Evolutionary conservation across 2,113 vertebrate species (phyloP).

Genomic region (Pavo muticus): DNA sequence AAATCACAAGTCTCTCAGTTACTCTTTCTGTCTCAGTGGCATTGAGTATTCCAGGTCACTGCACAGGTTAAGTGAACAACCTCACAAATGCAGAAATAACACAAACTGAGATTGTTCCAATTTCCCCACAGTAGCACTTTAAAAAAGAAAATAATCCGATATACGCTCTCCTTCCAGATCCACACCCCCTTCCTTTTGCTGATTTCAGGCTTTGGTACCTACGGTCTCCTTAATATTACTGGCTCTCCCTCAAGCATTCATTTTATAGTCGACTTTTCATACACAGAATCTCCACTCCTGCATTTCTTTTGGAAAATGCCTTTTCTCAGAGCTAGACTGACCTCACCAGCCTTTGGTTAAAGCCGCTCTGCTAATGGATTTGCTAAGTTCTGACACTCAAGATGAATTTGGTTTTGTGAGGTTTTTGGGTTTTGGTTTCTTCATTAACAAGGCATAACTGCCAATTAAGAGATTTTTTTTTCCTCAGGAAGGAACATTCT

Average conservation of each 20-base stretch:
- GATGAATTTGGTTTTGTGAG: neutral
- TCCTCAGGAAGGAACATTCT: neutral
- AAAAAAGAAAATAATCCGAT: constrained; percentile 33
- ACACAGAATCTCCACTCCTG: neutral
- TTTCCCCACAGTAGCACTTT: constrained; percentile 54
- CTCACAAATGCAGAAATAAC: constrained; percentile 77
- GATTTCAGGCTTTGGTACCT: constrained; percentile 1
- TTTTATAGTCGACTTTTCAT: neutral
- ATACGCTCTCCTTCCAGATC: constrained; percentile 1
- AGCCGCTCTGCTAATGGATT: neutral
- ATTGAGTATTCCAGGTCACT: constrained; percentile 74
- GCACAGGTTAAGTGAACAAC: constrained; percentile 81
- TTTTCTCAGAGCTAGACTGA: neutral
- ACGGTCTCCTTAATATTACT: neutral
- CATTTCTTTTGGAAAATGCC: rapidly evolving
- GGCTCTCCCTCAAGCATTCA: neutral
- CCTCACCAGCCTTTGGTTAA: neutral
- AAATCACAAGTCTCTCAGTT: constrained; percentile 57
- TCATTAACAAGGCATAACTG: constrained; percentile 42
- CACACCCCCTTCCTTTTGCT: neutral
- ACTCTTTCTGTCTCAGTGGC: constrained; percentile 59
- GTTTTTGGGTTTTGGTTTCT: neutral
- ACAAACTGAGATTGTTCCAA: constrained; percentile 64
- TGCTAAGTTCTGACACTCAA: neutral
- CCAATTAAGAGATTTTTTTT: constrained; percentile 11